A percentile compares a stretch with the other conserved stretches of the same genome.
Evolutionary conservation across 1,140 invertebrate genomes (phyloP).

Genomic region (Philotrypesis tridentata): DNA sequence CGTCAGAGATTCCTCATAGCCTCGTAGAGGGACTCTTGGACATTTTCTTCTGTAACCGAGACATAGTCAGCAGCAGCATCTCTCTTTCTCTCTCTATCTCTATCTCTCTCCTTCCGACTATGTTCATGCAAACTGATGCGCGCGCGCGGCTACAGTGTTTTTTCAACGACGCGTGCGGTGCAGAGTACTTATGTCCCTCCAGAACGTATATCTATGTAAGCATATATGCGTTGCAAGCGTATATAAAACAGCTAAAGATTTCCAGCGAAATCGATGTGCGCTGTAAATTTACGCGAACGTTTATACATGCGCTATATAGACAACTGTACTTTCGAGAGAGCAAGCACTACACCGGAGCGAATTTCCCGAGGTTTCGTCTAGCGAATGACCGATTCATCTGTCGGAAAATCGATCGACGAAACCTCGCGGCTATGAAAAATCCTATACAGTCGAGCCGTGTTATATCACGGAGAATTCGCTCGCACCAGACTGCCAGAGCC

Average conservation of each 20-base stretch:
- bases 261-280: not conserved
- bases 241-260: not conserved
- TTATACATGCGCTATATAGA: not conserved
- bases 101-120: conserved; percentile 12
- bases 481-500: not conserved
- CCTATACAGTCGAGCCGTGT: not conserved
- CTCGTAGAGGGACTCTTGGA: not conserved
- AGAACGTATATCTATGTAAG: conserved; percentile 19
- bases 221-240: not conserved
- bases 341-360: not conserved
- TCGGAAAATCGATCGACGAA: not conserved
- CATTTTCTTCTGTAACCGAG: not conserved
- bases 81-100: conserved; percentile 25
- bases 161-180: conserved; percentile 24
- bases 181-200: not conserved
- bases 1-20: not conserved
- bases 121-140: not conserved
- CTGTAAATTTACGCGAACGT: not conserved
- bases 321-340: not conserved
- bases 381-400: not conserved
- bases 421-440: not conserved
- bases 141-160: not conserved
- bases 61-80: not conserved
- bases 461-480: not conserved
- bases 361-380: not conserved